Evolutionary conservation across 2,888 invertebrate genomes (phyloP), one percentile per base, ranked within the genome.

Genomic region (Microctonus aethiopoides): DNA sequence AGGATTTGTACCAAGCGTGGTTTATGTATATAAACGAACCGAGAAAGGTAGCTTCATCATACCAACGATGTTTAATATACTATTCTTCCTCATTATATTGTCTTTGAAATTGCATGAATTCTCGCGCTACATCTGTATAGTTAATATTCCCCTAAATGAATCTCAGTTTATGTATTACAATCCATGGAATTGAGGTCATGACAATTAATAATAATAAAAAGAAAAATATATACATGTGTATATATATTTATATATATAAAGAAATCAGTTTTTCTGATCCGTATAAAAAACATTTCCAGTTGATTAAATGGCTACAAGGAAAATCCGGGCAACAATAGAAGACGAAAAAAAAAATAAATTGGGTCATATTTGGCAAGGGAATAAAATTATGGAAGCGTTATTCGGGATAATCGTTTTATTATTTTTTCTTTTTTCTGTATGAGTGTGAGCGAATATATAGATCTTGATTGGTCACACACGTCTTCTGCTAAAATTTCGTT

Each of bases 1-100:
- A 72, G 72, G 71, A 63, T 70, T 70, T 71, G 64, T 68, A 69
- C 67, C 72, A 72, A 62, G 9, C 16, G 9, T 7, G 10, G 16
- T 46, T n/a, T 46, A 46, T 20, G 5, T 39, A 39, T 46, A 46
- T 46, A 46, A 16, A 4, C 62, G 59, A 39, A 57, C 52, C 26
- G 24, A n/a, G 11, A 24, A n/a, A n/a, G 39, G 69, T 70, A 70
- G 63, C 70, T 68, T 70, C 54, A 46, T 46, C 7, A 66, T 62
- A 65, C 67, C 61, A 66, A 57, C 68, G 67, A 71, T 71, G 52
- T 64, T 29, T 5, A 29, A 67, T 67, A 32, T 26, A 65, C 51
- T 39, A 51, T 65, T 65, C 22, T 16, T 39, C 39, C 24, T 24
- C 20, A 16, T 16, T 32, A 16, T 63, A 16, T 63, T 63, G 32